Evolutionary conservation across 2,888 invertebrate genomes (phyloP).

Genomic region (Sturmia bella): DNA sequence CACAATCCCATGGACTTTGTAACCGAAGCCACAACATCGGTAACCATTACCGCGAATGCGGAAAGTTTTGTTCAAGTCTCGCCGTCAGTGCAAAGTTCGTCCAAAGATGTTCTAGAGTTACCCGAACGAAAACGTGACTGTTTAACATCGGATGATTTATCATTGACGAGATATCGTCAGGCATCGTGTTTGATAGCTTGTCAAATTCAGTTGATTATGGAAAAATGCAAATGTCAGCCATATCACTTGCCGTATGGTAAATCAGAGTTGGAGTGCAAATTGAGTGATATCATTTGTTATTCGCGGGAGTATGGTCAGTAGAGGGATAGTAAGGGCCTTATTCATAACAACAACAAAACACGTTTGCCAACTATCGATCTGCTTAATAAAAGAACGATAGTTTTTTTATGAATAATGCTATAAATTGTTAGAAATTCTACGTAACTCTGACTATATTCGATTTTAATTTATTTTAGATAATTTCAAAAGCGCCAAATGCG

Average conservation of each 20-base stretch:
- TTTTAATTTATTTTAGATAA: slow-evolving; percentile 77
- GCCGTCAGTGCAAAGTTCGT: slow-evolving; percentile 79
- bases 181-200: slow-evolving; percentile 79
- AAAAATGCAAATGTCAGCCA: slow-evolving; percentile 80
- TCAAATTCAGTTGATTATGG: slow-evolving; percentile 76
- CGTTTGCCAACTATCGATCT: too few species aligned
- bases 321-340: background rate
- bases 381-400: too few species aligned
- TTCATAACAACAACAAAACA: too few species aligned
- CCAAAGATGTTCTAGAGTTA: slow-evolving; percentile 79
- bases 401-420: too few species aligned
- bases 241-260: slow-evolving; percentile 78
- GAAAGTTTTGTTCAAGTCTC: slow-evolving; percentile 81
- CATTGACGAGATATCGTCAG: slow-evolving; percentile 78
- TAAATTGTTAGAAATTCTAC: too few species aligned
- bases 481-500: slow-evolving; percentile 79
- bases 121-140: slow-evolving; percentile 79
- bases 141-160: slow-evolving; percentile 78
- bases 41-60: slow-evolving; percentile 78
- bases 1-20: slow-evolving; percentile 81
- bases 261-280: slow-evolving; percentile 76
- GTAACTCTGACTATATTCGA: too few species aligned
- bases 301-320: slow-evolving; percentile 77
- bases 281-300: slow-evolving; percentile 79
- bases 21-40: slow-evolving; percentile 78